Evolutionary conservation across 2,797 vertebrate genomes (phyloP).

Genomic region (Catostomus latipinnis): DNA sequence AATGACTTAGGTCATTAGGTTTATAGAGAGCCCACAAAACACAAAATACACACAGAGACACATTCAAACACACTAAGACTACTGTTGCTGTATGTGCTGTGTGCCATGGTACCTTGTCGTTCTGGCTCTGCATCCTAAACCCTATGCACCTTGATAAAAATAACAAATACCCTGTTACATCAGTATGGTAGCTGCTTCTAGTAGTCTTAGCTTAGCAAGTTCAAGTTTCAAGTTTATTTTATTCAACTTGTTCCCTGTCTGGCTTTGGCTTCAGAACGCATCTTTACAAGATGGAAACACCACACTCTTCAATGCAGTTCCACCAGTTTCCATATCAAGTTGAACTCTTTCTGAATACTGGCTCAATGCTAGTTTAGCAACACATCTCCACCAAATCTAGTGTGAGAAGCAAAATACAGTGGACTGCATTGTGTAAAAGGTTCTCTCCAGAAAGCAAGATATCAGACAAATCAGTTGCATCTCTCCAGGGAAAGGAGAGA

Average conservation of each 20-base stretch:
- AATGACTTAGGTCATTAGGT: conserved; percentile 62
- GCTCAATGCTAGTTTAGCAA: neutral
- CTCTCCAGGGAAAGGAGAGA: conserved; percentile 48
- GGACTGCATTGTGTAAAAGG: conserved; percentile 61
- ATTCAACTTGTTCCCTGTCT: conserved; percentile 60
- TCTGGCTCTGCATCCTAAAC: conserved; percentile 69
- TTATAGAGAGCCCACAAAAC: conserved; percentile 53
- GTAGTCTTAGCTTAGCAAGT: conserved; percentile 67
- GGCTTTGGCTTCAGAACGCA: conserved; percentile 58
- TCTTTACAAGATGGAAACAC: conserved; percentile 51
- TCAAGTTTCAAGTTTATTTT: too few species aligned
- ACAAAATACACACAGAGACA: conserved; percentile 1
- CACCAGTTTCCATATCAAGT: neutral
- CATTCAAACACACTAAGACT: conserved; percentile 46
- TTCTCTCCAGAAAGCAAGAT: conserved; percentile 63
- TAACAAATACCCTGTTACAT: conserved; percentile 61
- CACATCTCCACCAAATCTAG: conserved; percentile 25
- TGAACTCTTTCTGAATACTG: neutral
- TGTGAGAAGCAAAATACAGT: conserved; percentile 63
- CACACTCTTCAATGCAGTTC: conserved; percentile 22
- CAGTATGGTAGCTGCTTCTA: conserved; percentile 76
- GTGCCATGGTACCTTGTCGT: conserved; percentile 44
- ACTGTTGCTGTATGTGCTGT: conserved; percentile 36
- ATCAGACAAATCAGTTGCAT: conserved; percentile 65
- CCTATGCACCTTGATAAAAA: conserved; percentile 74